phyloP scores from a whole-genome alignment of 2,888 invertebrate genomes.

The Eremobia ochroleuca region DNA sequence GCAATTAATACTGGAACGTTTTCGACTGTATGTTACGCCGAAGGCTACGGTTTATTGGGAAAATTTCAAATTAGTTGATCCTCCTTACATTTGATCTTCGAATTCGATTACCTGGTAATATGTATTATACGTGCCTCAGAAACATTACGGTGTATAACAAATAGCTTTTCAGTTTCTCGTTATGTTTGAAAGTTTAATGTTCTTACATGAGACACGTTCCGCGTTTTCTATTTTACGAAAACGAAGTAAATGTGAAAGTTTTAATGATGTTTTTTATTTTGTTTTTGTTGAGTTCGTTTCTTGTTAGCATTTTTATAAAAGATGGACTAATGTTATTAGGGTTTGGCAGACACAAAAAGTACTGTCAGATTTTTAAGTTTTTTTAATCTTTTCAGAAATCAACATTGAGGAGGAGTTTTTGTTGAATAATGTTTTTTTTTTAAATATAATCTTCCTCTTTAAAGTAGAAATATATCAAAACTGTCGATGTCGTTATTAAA shows the following conservation, averaged over 20 bases:
- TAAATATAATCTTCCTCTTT: not conserved
- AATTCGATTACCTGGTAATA: slow-evolving; percentile 81
- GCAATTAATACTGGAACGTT: slow-evolving; percentile 83
- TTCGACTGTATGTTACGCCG: slow-evolving; percentile 76
- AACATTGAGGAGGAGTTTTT: not conserved
- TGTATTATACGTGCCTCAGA: slow-evolving; percentile 79
- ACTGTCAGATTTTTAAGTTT: not conserved
- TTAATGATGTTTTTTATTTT: slow-evolving; percentile 75
- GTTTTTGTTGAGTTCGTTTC: slow-evolving; percentile 45
- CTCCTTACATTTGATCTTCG: slow-evolving; percentile 77
- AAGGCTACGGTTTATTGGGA: slow-evolving; percentile 84
- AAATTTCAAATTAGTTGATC: slow-evolving; percentile 86
- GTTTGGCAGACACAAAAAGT: not conserved
- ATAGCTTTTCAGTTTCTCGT: slow-evolving; percentile 77
- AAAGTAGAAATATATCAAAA: not conserved
- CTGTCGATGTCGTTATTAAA: rapidly evolving
- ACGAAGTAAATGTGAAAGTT: slow-evolving; percentile 74
- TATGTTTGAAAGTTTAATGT: slow-evolving; percentile 74
- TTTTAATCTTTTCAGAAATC: slow-evolving; percentile 30
- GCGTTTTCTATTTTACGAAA: slow-evolving; percentile 72
- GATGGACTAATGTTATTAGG: slow-evolving; percentile 15
- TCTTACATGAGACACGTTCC: slow-evolving; percentile 76
- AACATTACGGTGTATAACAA: slow-evolving; percentile 72
- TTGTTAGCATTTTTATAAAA: slow-evolving; percentile 50
- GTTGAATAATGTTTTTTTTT: not conserved